Evolutionary conservation across 2,797 vertebrate species (phyloP).

Genomic region (Pseudocheirus occidentalis): DNA sequence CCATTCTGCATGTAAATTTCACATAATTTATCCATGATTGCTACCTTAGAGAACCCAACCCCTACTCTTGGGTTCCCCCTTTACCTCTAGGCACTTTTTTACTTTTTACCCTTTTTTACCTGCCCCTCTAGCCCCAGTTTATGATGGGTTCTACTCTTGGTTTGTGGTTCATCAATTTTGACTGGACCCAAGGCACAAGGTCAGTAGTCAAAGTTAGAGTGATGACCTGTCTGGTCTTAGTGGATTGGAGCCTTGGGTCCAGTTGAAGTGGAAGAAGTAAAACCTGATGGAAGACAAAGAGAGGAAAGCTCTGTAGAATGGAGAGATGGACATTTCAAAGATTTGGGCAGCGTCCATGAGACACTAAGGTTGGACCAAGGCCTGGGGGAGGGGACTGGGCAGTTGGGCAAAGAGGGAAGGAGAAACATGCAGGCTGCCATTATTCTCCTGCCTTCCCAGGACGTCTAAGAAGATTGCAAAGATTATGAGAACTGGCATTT

Average conservation of each 20-base stretch:
- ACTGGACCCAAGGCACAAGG: slow-evolving; percentile 84
- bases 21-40: no score
- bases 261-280: slow-evolving; percentile 90
- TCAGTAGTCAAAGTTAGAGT: slow-evolving; percentile 81
- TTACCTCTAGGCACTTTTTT: not conserved
- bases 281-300: slow-evolving; percentile 88
- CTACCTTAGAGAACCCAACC: not conserved
- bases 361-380: no score
- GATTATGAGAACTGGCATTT: no score
- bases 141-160: slow-evolving; percentile 90
- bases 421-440: no score
- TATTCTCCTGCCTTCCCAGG: no score
- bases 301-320: slow-evolving; percentile 81
- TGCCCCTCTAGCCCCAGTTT: slow-evolving; percentile 80
- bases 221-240: slow-evolving; percentile 62
- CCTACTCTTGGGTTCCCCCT: not conserved
- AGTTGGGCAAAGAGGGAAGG: no score
- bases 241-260: slow-evolving; percentile 77
- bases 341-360: no score
- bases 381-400: no score
- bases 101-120: rapidly evolving
- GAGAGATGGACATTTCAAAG: not conserved
- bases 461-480: no score
- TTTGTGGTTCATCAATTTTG: slow-evolving; percentile 87
- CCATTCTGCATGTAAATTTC: not conserved